These are phyloP conservation scores for Pseudoatta argentina DNA, from an alignment of 1,140 invertebrate species.

Conservation along the genomic window DNA sequence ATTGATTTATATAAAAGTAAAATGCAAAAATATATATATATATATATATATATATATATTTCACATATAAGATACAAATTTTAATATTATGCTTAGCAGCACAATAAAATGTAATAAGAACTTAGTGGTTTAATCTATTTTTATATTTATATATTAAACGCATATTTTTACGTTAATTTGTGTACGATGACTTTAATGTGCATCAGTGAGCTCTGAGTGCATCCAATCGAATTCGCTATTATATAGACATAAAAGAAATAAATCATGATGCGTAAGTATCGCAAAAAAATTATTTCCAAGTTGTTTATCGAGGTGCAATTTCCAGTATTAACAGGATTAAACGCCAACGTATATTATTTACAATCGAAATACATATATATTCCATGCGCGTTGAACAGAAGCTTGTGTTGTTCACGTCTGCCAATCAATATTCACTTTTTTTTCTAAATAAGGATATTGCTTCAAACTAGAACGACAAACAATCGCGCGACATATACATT, in stretches of 20 bases:
- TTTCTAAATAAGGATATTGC: conserved; percentile 18
- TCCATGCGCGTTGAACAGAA: background rate
- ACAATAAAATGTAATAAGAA: no score
- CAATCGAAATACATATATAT: background rate
- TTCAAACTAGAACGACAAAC: conserved; percentile 11
- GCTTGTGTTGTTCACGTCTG: background rate
- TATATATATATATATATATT: no score
- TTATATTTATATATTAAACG: no score
- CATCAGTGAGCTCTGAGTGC: no score
- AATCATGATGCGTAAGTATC: background rate
- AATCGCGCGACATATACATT: background rate
- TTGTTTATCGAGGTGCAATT: background rate
- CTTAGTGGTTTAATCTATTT: no score
- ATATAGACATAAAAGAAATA: background rate
- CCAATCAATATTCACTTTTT: conserved; percentile 39
- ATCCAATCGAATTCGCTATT: no score
- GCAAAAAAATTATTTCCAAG: conserved; percentile 3
- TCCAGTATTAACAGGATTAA: conserved; percentile 7
- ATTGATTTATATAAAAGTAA: no score
- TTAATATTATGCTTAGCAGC: no score
- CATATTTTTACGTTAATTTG: no score
- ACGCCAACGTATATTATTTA: background rate
- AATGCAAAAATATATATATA: no score
- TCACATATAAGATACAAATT: no score
- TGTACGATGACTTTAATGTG: no score